Evolutionary conservation across 2,113 vertebrate genomes (phyloP).

Genomic region (Pterocles burchelli): DNA sequence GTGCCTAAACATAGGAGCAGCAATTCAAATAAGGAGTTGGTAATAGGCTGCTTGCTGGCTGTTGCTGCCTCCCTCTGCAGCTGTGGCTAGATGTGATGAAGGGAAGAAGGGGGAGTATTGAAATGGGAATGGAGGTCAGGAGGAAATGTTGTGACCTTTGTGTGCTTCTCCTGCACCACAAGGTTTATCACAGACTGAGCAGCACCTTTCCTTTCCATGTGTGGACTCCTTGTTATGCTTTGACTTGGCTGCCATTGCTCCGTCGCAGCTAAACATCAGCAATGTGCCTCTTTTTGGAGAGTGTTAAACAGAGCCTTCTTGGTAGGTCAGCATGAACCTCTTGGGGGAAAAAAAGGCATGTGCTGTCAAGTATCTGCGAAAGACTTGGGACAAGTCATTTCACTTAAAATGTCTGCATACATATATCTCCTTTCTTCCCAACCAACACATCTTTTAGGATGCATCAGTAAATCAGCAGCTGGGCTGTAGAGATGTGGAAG

Average conservation of each 20-base stretch:
- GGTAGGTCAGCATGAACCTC: neutral
- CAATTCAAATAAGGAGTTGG: neutral
- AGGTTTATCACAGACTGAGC: neutral
- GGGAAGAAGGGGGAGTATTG: neutral
- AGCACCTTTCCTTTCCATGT: neutral
- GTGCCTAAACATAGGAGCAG: neutral
- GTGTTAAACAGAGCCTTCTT: neutral
- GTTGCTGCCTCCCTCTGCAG: neutral
- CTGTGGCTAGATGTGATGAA: neutral
- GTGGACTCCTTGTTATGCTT: neutral
- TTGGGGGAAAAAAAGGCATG: neutral
- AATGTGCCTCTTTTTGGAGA: neutral
- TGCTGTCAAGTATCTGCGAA: neutral
- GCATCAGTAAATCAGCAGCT: neutral
- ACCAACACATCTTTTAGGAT: neutral
- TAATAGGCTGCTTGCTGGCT: neutral
- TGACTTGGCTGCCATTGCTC: neutral
- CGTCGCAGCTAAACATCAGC: neutral
- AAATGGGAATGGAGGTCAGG: neutral
- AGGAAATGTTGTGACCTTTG: neutral
- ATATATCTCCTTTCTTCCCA: neutral
- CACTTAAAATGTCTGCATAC: neutral
- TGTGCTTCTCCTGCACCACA: neutral
- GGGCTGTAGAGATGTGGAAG: neutral
- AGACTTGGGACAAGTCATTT: neutral